phyloP scores from a whole-genome alignment of 2,888 invertebrate species.

The Drosophila melanosoma region DNA sequence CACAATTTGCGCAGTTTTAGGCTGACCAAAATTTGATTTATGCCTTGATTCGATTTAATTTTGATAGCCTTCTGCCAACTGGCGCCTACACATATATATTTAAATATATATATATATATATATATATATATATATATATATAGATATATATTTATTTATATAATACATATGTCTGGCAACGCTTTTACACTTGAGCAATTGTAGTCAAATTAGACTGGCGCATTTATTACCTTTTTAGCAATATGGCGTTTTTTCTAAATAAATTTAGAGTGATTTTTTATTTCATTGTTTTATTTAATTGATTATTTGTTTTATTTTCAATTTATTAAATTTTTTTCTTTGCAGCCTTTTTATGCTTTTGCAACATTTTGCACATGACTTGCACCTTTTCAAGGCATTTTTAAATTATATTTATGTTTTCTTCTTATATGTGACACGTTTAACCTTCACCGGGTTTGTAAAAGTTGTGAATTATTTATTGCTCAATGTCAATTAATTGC shows the following conservation, averaged over 20 bases:
- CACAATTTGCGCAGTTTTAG: constrained; percentile 73
- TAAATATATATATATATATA: neutral
- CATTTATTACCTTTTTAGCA: constrained; percentile 15
- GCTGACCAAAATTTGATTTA: constrained; percentile 69
- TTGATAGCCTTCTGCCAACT: constrained; percentile 10
- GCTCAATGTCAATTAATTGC: constrained; percentile 54
- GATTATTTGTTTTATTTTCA: neutral
- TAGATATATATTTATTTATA: neutral
- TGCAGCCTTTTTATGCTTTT: neutral
- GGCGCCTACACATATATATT: constrained; percentile 7
- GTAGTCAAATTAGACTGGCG: neutral
- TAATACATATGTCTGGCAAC: neutral
- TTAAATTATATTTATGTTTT: constrained; percentile 15
- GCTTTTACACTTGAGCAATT: constrained; percentile 1
- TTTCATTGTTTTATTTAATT: neutral
- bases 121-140: neutral
- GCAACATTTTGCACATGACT: constrained; percentile 12
- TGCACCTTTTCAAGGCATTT: constrained; percentile 31
- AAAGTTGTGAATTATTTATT: constrained; percentile 54
- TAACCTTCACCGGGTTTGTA: constrained; percentile 42
- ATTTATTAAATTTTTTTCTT: constrained; percentile 17
- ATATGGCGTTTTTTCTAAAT: neutral
- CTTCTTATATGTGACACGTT: constrained; percentile 32
- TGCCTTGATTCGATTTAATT: constrained; percentile 50
- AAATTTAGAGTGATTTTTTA: neutral